These are phyloP conservation scores for Hedya salicella DNA, from an alignment of 2,888 invertebrate genomes.

Conservation along the genomic window DNA sequence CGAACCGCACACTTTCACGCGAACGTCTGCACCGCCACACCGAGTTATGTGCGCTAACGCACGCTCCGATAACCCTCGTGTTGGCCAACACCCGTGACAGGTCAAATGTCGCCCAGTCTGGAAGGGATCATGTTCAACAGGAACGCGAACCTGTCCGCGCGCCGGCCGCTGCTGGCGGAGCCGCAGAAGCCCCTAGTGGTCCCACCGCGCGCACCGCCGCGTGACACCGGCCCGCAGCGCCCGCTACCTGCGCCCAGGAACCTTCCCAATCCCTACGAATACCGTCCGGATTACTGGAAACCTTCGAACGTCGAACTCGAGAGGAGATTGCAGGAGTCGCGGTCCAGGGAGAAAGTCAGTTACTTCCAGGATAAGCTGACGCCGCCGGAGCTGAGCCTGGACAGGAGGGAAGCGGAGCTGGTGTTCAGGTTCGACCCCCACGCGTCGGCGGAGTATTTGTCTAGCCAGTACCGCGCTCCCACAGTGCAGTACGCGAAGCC, in stretches of 20 bases:
- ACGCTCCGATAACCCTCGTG: constrained; percentile 64
- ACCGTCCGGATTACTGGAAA: constrained; percentile 78
- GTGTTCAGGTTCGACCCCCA: constrained; percentile 81
- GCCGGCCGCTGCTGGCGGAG: constrained; percentile 80
- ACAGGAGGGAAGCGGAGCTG: constrained; percentile 77
- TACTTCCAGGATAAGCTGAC: constrained; percentile 81
- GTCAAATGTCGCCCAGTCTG: constrained; percentile 82
- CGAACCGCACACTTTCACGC: constrained; percentile 60
- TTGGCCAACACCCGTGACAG: constrained; percentile 69
- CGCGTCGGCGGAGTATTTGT: constrained; percentile 75
- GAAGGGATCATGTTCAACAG: constrained; percentile 83
- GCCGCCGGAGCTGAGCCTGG: constrained; percentile 74
- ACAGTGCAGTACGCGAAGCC: constrained; percentile 77
- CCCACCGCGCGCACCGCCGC: constrained; percentile 77
- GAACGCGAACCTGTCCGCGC: constrained; percentile 79
- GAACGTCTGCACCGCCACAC: constrained; percentile 57
- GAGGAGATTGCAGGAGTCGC: constrained; percentile 72
- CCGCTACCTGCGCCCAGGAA: constrained; percentile 71
- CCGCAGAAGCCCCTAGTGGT: constrained; percentile 78
- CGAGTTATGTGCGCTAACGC: constrained; percentile 80
- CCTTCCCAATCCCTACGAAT: constrained; percentile 64
- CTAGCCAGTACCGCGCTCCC: constrained; percentile 76
- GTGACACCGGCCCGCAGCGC: constrained; percentile 71
- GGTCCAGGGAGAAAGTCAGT: constrained; percentile 78
- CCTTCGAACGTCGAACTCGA: constrained; percentile 81